phyloP scores from a whole-genome alignment of 1,140 invertebrate species.

The Drosophila grimshawi region DNA sequence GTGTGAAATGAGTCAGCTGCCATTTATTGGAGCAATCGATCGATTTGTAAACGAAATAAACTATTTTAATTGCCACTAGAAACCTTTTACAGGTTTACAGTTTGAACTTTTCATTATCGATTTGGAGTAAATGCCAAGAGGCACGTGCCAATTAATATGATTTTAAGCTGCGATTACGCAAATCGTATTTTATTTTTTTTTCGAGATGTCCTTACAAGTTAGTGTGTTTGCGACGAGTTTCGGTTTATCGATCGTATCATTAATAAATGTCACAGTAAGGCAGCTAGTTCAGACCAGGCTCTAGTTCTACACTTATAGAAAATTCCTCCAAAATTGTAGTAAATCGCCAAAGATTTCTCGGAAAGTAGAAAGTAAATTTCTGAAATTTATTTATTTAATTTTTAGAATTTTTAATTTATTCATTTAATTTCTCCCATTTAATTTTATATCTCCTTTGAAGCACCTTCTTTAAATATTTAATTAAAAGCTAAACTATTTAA shows the following conservation, averaged over 20 bases:
- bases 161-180: slow-evolving; percentile 59
- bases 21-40: slow-evolving; percentile 27
- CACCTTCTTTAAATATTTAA: too few species aligned
- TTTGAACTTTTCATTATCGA: slow-evolving; percentile 67
- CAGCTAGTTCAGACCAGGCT: slow-evolving; percentile 16
- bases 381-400: too few species aligned
- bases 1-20: slow-evolving; percentile 66
- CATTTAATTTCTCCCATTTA: too few species aligned
- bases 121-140: slow-evolving; percentile 40
- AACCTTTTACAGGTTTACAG: slow-evolving; percentile 56
- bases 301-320: neutral
- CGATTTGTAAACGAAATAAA: slow-evolving; percentile 41
- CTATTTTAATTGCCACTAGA: slow-evolving; percentile 36
- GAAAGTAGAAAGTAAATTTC: too few species aligned
- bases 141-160: slow-evolving; percentile 70
- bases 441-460: too few species aligned
- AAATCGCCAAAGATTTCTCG: too few species aligned
- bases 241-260: slow-evolving; percentile 43
- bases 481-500: too few species aligned
- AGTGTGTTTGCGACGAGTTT: slow-evolving; percentile 53
- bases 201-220: slow-evolving; percentile 22
- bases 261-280: slow-evolving; percentile 68
- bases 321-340: too few species aligned
- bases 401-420: too few species aligned
- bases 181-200: slow-evolving; percentile 44